Evolutionary conservation across 2,797 vertebrate species (phyloP).

Genomic region (Miichthys miiuy): DNA sequence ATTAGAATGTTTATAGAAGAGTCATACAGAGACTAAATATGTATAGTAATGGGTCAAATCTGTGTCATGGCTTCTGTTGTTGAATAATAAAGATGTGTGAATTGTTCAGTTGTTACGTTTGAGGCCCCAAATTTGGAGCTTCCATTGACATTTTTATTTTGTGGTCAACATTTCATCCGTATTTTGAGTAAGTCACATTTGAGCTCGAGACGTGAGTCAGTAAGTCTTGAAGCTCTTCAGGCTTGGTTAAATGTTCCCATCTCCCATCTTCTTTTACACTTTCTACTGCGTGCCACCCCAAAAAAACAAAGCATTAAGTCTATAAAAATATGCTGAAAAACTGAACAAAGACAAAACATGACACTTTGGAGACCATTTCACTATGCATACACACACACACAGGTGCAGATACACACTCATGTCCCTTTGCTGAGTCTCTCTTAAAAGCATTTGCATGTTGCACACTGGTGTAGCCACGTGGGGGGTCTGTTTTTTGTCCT

Average conservation of each 20-base stretch:
- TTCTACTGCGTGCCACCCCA: not conserved
- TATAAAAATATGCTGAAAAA: slow-evolving; percentile 22
- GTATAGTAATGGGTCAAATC: not conserved
- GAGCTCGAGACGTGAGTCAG: slow-evolving; percentile 2
- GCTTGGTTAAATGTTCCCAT: slow-evolving; percentile 1
- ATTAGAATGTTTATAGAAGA: not conserved
- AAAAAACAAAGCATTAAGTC: slow-evolving; percentile 26
- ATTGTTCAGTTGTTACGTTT: not conserved
- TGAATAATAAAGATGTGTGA: not conserved
- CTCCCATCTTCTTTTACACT: not conserved
- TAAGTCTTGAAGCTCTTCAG: not conserved
- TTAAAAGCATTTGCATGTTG: slow-evolving; percentile 82
- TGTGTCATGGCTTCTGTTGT: not conserved
- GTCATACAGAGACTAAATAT: not conserved
- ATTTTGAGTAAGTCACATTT: not conserved
- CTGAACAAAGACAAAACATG: slow-evolving; percentile 39
- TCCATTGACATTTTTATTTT: not conserved
- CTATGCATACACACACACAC: slow-evolving; percentile 38
- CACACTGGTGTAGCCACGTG: slow-evolving; percentile 29
- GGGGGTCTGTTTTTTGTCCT: slow-evolving; percentile 40
- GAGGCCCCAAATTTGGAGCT: not conserved
- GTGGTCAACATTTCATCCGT: not conserved
- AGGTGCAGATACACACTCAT: slow-evolving; percentile 39
- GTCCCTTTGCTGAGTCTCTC: slow-evolving; percentile 39
- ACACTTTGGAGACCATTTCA: slow-evolving; percentile 31